Percentiles rank a stretch among this genome's conserved stretches.
phyloP scores from a whole-genome alignment of 2,797 vertebrate species.

The Sebastes melanostomus region DNA sequence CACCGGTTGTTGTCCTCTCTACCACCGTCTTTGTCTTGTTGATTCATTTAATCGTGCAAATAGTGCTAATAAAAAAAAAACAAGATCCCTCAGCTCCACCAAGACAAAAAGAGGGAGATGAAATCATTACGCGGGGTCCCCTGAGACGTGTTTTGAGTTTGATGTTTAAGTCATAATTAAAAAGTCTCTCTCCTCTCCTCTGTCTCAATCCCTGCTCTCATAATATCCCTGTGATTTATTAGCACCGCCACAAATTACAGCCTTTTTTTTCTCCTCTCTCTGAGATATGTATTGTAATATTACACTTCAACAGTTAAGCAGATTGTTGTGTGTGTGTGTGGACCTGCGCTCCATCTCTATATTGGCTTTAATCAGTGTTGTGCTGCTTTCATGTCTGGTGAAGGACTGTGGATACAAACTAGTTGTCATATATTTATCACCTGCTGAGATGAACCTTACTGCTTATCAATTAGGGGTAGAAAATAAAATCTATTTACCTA shows the following conservation, averaged over 20 bases:
- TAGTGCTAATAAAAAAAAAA: constrained; percentile 37
- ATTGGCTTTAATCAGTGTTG: constrained; percentile 15
- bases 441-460: too few species aligned
- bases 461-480: neutral
- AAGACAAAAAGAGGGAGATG: constrained; percentile 44
- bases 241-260: constrained; percentile 59
- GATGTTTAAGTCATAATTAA: constrained; percentile 85
- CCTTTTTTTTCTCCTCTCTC: neutral
- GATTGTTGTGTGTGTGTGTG: constrained; percentile 12
- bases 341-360: neutral
- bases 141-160: constrained; percentile 74
- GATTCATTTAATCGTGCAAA: constrained; percentile 40
- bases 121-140: constrained; percentile 78
- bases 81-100: constrained; percentile 29
- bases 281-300: constrained; percentile 48
- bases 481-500: accelerated
- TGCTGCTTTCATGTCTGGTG: constrained; percentile 7
- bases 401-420: constrained; percentile 6
- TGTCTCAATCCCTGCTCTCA: constrained; percentile 65
- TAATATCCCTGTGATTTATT: constrained; percentile 79
- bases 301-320: constrained; percentile 50
- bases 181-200: constrained; percentile 75
- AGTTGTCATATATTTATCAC: neutral
- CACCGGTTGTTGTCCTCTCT: neutral
- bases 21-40: constrained; percentile 13